Conservation (phyloP, 2,113 vertebrate species). For the Prietella phreatophila region DNA sequence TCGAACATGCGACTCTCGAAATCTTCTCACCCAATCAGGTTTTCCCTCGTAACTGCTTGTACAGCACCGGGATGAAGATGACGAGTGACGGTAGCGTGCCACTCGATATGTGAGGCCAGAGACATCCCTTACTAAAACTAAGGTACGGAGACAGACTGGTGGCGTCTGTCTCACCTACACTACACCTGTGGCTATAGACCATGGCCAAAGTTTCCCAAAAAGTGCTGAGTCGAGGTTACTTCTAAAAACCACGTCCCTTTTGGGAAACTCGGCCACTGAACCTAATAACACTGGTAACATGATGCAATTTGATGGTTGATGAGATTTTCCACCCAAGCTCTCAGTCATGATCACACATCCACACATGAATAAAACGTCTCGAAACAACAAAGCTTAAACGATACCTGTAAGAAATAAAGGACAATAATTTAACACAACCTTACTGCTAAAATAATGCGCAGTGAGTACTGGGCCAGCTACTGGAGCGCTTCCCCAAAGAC, state of each 20-base stretch:
- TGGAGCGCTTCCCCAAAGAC: conserved; percentile 71
- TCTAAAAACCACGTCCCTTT: conserved; percentile 7
- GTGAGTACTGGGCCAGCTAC: conserved; percentile 70
- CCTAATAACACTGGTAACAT: conserved; percentile 55
- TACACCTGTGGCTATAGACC: conserved; percentile 77
- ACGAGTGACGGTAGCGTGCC: conserved; percentile 57
- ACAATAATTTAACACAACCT: conserved; percentile 61
- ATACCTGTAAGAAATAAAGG: conserved; percentile 48
- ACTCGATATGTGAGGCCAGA: conserved; percentile 78
- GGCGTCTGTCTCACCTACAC: conserved; percentile 77
- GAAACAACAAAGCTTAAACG: conserved; percentile 31
- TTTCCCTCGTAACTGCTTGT: not conserved
- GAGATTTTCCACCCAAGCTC: conserved; percentile 56
- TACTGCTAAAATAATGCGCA: not conserved
- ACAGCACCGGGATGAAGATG: conserved; percentile 3
- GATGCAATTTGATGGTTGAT: not conserved
- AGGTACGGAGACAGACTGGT: conserved; percentile 76
- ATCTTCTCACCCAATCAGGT: conserved; percentile 9
- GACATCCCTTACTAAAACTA: conserved; percentile 95
- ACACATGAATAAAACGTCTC: conserved; percentile 9
- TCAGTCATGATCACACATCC: conserved; percentile 52
- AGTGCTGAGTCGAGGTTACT: not conserved
- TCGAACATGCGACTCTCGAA: not conserved
- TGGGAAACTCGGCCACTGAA: conserved; percentile 15
- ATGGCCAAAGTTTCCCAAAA: conserved; percentile 52